A percentile compares a stretch with the other conserved stretches of the same genome.
phyloP scores from a whole-genome alignment of 2,888 invertebrate genomes.

The Chironomus tentans region DNA sequence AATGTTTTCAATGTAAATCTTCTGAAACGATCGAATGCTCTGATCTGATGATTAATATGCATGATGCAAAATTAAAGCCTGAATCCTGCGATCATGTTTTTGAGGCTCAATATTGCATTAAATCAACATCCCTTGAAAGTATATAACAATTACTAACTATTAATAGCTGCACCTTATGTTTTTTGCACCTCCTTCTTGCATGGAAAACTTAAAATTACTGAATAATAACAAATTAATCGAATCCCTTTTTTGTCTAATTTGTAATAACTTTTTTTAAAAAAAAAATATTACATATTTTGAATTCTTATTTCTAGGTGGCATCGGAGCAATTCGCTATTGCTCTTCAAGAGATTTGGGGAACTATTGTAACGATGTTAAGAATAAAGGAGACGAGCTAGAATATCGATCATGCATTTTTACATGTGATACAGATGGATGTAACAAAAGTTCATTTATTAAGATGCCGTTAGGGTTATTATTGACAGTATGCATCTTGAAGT shows the following conservation, averaged over 20 bases:
- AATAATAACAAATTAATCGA: not conserved
- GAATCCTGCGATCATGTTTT: constrained; percentile 62
- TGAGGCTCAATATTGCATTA: constrained; percentile 75
- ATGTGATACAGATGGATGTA: constrained; percentile 75
- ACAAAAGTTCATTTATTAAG: constrained; percentile 35
- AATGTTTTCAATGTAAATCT: constrained; percentile 73
- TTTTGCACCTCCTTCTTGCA: not conserved
- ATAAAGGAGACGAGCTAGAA: constrained; percentile 73
- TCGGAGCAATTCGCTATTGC: constrained; percentile 80
- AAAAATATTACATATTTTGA: too few relatives aligned
- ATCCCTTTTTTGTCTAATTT: too few relatives aligned
- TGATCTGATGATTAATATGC: constrained; percentile 52
- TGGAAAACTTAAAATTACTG: not conserved
- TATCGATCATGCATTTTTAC: constrained; percentile 85
- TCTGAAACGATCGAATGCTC: constrained; percentile 57
- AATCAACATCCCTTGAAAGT: constrained; percentile 53
- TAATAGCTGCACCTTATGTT: not conserved
- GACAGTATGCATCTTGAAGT: too few relatives aligned
- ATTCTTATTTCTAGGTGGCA: constrained; percentile 54
- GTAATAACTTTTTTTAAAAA: too few relatives aligned
- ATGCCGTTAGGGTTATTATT: too few relatives aligned
- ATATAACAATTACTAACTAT: constrained; percentile 17
- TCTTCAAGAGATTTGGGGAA: constrained; percentile 79
- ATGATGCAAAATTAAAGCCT: constrained; percentile 49
- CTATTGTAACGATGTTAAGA: constrained; percentile 78